Base-by-base conservation (phyloP, 2,797 vertebrate species). In the Ficedula albicollis region DNA sequence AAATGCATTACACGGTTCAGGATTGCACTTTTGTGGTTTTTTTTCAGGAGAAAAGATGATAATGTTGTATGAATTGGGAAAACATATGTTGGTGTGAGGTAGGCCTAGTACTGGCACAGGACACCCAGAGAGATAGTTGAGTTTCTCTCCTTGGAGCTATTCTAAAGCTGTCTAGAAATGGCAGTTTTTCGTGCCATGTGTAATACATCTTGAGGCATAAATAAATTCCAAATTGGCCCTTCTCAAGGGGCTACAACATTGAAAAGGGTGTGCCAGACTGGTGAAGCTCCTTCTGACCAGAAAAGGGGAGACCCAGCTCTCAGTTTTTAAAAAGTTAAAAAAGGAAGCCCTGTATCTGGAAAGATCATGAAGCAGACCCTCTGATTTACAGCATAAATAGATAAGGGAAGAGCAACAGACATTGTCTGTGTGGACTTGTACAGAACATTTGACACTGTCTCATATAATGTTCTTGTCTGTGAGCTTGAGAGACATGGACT, bases 341-440 rank as follows among this genome's bases (percentile, higher is more conserved):
- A 59, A 20, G 3, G 4, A 76, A 29, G 27, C 46, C 19, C 29
- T 46, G 46, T 23, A 34, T 39, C 49, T 34, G 19, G 4, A 48
- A 48, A 39, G 5, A 25, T 30, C 13, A 20, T 29, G 4, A 29
- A 73, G 30, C 19, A 48, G 12, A 29, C 29, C 6, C 8, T 76
- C n/a, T 68, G 10, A 5, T 29, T 68, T 59, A 27, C 10, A 38
- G 23, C 3, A 34, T 6, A 20, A 13, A 13, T 52, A 23, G 23
- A 54, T 29, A 52, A 60, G 29, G 27, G 39, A 68, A 52, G 39
- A 52, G 8, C 0, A 1, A n/a, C 1, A 3, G 20, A 39, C 4
- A 23, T 30, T 7, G 3, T 39, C 29, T n/a, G 4, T 4, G 4
- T 26, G 30, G 43, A 49, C 15, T 39, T 68, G 55, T 46, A 25